phyloP scores from a whole-genome alignment of 2,797 vertebrate species.

The Hypotaenidia okinawae region DNA sequence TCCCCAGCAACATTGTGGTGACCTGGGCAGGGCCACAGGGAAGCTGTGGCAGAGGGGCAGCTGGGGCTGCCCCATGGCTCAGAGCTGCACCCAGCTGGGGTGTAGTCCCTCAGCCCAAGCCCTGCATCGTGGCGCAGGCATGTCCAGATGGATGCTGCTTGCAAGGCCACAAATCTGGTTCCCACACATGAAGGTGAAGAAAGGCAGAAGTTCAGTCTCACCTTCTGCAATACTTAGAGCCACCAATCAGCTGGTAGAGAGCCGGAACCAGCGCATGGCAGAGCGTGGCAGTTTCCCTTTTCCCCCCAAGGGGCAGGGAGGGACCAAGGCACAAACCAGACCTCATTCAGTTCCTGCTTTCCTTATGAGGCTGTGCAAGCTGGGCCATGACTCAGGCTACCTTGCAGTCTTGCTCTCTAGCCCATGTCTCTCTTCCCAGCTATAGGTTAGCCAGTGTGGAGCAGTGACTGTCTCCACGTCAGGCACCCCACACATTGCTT shows the following conservation, averaged over 20 bases:
- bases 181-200: background rate
- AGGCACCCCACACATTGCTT: background rate
- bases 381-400: background rate
- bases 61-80: rapidly evolving
- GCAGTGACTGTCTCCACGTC: background rate
- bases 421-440: background rate
- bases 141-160: background rate
- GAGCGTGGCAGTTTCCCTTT: background rate
- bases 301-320: background rate
- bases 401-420: background rate
- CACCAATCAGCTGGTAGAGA: background rate
- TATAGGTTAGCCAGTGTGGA: rapidly evolving
- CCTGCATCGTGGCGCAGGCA: background rate
- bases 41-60: background rate
- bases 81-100: background rate
- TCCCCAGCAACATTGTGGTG: background rate
- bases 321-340: background rate
- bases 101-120: background rate
- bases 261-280: background rate
- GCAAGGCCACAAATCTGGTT: background rate
- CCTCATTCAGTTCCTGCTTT: background rate
- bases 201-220: background rate
- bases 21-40: rapidly evolving
- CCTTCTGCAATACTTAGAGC: background rate
- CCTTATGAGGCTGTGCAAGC: background rate